Evolutionary conservation across 2,888 invertebrate species (phyloP).

Genomic region (Nomada ferruginata): DNA sequence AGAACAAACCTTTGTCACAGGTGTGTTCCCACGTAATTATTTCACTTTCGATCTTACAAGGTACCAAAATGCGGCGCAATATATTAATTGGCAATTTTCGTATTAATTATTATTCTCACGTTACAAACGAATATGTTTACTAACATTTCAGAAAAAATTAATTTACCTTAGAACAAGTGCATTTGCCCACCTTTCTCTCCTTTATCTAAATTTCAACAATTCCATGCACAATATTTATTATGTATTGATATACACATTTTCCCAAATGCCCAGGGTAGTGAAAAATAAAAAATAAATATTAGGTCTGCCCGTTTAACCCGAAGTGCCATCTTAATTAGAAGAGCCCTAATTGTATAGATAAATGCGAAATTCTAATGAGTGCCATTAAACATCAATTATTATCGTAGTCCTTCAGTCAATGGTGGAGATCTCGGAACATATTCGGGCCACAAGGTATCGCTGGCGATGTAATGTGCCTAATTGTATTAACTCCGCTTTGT

Average conservation of each 20-base stretch:
- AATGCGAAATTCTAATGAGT: not conserved
- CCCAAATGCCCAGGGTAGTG: too few species aligned
- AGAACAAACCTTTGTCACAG: constrained; percentile 83
- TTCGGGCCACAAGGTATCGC: constrained; percentile 84
- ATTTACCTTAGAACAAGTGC: too few species aligned
- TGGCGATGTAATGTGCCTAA: constrained; percentile 84
- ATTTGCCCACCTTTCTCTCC: too few species aligned
- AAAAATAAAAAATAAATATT: too few species aligned
- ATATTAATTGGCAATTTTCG: not conserved
- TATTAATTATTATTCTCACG: not conserved
- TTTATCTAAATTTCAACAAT: too few species aligned
- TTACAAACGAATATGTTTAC: too few species aligned
- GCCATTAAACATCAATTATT: constrained; percentile 18
- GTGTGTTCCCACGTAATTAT: constrained; percentile 70
- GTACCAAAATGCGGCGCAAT: not conserved
- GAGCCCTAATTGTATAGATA: not conserved
- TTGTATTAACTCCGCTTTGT: constrained; percentile 85
- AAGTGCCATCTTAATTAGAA: not conserved
- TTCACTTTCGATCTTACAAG: not conserved
- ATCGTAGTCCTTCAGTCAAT: constrained; percentile 78
- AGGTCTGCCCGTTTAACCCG: not conserved
- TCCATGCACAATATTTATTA: too few species aligned
- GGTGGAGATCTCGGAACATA: constrained; percentile 82
- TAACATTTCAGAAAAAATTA: too few species aligned
- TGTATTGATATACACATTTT: too few species aligned